phyloP scores from a whole-genome alignment of 2,113 vertebrate species.

The Cottus gobio region DNA sequence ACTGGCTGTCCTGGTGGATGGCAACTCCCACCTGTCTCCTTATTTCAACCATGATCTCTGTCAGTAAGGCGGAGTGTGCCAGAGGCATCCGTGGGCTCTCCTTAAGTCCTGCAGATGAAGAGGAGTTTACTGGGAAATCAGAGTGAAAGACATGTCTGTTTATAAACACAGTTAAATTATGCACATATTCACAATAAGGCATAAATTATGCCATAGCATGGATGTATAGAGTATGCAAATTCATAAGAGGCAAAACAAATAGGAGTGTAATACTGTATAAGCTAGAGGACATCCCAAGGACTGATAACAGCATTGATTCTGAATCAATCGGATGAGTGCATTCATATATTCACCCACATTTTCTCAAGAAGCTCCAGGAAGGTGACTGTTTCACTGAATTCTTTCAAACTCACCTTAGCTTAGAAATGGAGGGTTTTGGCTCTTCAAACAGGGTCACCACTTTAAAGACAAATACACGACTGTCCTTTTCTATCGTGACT shows the following conservation, averaged over 20 bases:
- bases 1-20: conserved; percentile 78
- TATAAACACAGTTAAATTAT: not conserved
- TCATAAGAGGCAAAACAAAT: not conserved
- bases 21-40: conserved; percentile 79
- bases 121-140: conserved; percentile 12
- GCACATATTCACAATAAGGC: conserved; percentile 22
- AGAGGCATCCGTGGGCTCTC: conserved; percentile 84
- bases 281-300: conserved; percentile 39
- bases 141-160: not conserved
- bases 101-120: conserved; percentile 78
- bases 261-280: not conserved
- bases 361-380: not conserved
- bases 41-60: conserved; percentile 83
- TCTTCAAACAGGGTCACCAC: conserved; percentile 10
- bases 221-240: conserved; percentile 58
- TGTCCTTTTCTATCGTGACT: conserved; percentile 35
- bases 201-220: conserved; percentile 21
- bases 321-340: conserved; percentile 6
- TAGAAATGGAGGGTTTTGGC: not conserved
- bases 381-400: conserved; percentile 16
- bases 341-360: not conserved
- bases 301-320: conserved; percentile 16
- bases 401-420: conserved; percentile 21
- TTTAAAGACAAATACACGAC: conserved; percentile 35
- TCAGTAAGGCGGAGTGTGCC: conserved; percentile 81